phyloP scores from a whole-genome alignment of 30 jellyfish, hydroid and myxozoan genomes.

The Pelagia noctiluca region DNA sequence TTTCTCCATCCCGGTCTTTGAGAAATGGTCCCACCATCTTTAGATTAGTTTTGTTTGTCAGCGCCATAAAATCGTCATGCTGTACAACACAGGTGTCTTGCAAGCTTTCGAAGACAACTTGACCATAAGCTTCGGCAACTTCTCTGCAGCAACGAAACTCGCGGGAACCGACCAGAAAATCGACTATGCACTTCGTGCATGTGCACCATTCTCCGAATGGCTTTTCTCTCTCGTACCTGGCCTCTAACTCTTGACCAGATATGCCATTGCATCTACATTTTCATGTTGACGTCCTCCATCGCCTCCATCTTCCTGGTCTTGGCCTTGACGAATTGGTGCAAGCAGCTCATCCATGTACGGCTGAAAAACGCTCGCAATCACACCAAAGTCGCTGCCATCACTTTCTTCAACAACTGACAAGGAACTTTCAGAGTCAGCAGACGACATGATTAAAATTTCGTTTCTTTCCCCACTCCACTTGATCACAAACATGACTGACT shows the following conservation, averaged over 20 bases:
- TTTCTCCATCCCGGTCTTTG: slow-evolving; percentile 14
- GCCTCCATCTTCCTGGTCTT: background rate
- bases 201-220: background rate
- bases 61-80: slow-evolving; percentile 23
- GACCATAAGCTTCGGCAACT: slow-evolving; percentile 22
- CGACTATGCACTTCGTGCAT: background rate
- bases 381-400: too few species aligned
- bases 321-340: background rate
- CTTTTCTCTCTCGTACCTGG: background rate
- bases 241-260: background rate
- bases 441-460: too few species aligned
- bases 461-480: too few species aligned
- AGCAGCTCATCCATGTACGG: slow-evolving; percentile 12
- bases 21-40: slow-evolving; percentile 1
- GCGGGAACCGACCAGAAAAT: background rate
- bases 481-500: too few species aligned
- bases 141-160: slow-evolving; percentile 30
- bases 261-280: background rate
- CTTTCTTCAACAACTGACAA: too few species aligned
- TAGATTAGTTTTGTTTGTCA: background rate
- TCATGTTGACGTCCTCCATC: background rate
- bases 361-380: slow-evolving; percentile 24
- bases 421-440: too few species aligned
- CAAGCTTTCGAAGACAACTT: slow-evolving; percentile 16
- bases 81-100: slow-evolving; percentile 8